Base-by-base conservation (phyloP, 2,888 invertebrate species). In the Trichopria drosophilae region DNA sequence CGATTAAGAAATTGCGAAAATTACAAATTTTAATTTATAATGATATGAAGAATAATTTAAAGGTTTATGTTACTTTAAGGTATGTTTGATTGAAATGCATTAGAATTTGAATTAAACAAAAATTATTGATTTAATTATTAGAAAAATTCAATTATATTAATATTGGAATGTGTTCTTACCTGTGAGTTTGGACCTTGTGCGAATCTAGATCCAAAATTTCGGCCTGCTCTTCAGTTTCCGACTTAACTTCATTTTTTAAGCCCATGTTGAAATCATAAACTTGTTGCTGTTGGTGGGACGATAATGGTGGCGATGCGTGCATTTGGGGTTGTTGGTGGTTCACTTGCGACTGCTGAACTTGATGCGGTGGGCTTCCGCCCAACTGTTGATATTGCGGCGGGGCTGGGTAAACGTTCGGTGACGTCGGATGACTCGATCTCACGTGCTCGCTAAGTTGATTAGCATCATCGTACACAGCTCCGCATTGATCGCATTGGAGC, bases 191-290 rank as follows among this genome's bases (percentile, higher is more conserved):
- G 1, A 93, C 90, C 77, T 92, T 92, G 69, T 93, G 92, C 1
- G 91, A 92, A 71, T 93, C 93, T 54, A 93, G 78, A 72, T 93
- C 93, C 46, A 93, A 79, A 58, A 93, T 88, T 67, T 93, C 92
- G 10, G 87, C 85, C 37, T 86, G 86, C 51, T 86, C 84, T 65
- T 87, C 86, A 40, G 83, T 83, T 66, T 86, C 85, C 64, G 82
- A 82, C 66, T 85, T 85, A 1, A 81, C 63, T 56, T 82, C 81
- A 3, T 72, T 50, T 53, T 73, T 79, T 35, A 81, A 43, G 3
- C 57, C 13, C 23, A 20, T 24, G 68, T 26, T 55, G n/a, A 35
- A 51, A 13, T 54, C 48, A 16, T 42, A 53, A 13, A 20, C 12
- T 13, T 50, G 76, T 1, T 80, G 73, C 31, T 63, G 65, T 16